phyloP scores from a whole-genome alignment of 2,113 vertebrate genomes.

The Otocyon megalotis region DNA sequence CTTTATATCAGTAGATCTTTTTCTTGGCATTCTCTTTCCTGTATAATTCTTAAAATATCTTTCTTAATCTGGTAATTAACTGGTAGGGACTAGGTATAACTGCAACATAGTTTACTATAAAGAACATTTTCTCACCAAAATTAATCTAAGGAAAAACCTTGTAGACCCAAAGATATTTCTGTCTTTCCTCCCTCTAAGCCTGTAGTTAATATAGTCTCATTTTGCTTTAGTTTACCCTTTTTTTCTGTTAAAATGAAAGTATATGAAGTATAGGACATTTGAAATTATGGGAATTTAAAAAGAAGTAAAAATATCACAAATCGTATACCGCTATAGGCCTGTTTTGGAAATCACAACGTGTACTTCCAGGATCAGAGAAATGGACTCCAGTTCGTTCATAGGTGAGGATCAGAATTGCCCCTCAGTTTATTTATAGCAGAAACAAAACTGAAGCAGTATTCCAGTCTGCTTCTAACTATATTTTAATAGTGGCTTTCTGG shows the following conservation, averaged over 20 bases:
- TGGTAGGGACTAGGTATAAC: neutral
- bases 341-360: neutral
- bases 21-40: neutral
- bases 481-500: neutral
- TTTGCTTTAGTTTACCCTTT: slow-evolving; percentile 1
- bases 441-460: neutral
- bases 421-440: neutral
- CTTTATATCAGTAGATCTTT: neutral
- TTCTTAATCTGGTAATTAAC: neutral
- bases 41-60: neutral
- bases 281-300: neutral
- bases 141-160: neutral
- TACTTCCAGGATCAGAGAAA: neutral
- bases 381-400: neutral
- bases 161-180: neutral
- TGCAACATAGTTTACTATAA: neutral
- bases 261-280: neutral
- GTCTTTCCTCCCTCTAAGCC: neutral
- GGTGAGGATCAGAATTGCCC: neutral
- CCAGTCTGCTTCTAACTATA: neutral
- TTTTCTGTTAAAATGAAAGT: neutral
- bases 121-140: neutral
- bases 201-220: neutral
- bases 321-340: neutral
- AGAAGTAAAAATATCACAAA: neutral